Evolutionary conservation across 2,113 vertebrate genomes (phyloP), one percentile per base, ranked within the genome.

Genomic region (Catharus minimus): DNA sequence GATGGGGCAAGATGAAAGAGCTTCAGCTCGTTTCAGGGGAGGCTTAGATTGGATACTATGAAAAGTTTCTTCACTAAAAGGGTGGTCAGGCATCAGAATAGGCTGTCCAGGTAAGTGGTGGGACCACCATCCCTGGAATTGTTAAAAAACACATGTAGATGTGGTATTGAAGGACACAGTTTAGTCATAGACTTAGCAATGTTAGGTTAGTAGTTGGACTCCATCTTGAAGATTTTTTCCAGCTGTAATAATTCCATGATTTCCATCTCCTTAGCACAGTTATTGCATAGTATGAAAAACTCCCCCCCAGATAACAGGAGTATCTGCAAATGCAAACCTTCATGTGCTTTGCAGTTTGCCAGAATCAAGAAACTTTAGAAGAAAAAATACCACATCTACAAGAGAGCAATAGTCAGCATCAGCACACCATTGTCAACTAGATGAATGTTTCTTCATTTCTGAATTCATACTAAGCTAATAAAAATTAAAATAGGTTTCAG

Each of bases 401-500:
- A 83, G 39, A 74, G 0, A 78, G 22, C 65, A 83, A 83, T 21
- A 36, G 20, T 62, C 61, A 71, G 52, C 6, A 22, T 21, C 72
- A 90, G 68, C 56, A 92, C 58, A 56, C 6, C 44, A 36, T 9
- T 67, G n/a, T 61, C 53, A 86, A 15, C 66, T 43, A 83, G 32
- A 68, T 23, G 8, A 82, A 17, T 11, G 19, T 30, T 93, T 92
- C 93, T 74, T 88, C 81, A 79, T 90, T 94, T 93, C 71, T 89
- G 46, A 89, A 77, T 69, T 93, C 7, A 19, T 73, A 68, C n/a
- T 61, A 55, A 92, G 82, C 33, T 78, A 90, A 78, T 49, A 86
- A 74, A 89, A 96, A 72, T 80, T 82, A 92, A 94, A 95, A 84
- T 52, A 82, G 55, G 30, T 87, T 75, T 58, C 36, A 77, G 36